Evolutionary conservation across 2,797 vertebrate species (phyloP).

Genomic region (Spheniscus humboldti): DNA sequence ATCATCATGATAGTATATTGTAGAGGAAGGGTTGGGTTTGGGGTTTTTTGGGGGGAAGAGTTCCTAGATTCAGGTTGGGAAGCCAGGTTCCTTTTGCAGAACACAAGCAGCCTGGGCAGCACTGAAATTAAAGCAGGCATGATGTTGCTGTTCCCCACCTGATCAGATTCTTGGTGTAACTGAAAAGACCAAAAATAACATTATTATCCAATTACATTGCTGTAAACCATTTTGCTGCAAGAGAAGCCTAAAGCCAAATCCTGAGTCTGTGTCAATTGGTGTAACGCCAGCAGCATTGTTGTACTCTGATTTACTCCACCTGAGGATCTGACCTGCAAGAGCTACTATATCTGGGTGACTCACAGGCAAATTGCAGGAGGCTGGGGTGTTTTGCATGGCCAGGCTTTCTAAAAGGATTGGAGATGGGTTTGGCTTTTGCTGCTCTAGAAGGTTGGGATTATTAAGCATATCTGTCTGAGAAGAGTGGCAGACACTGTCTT

Average conservation of each 20-base stretch:
- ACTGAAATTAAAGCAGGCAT: neutral
- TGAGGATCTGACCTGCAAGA: neutral
- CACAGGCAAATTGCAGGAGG: neutral
- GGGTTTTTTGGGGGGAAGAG: fast-evolving
- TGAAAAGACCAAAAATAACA: neutral
- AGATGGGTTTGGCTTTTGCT: neutral
- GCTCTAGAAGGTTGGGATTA: neutral
- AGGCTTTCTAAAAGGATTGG: neutral
- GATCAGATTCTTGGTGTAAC: neutral
- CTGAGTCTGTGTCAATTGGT: neutral
- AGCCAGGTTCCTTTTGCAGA: neutral
- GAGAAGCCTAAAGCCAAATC: neutral
- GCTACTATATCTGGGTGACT: neutral
- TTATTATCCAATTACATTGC: neutral
- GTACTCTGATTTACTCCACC: neutral
- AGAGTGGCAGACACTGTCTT: conserved; percentile 26
- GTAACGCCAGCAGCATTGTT: neutral
- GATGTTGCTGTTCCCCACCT: neutral
- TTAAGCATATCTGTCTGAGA: conserved; percentile 1
- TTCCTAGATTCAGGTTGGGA: neutral
- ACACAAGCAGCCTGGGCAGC: neutral
- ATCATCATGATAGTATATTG: neutral
- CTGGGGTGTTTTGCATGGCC: neutral
- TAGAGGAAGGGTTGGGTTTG: neutral
- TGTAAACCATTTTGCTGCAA: neutral